Evolutionary conservation across 2,113 vertebrate species (phyloP), one percentile per base, ranked within the genome.

Genomic region (Rhinoderma darwinii): DNA sequence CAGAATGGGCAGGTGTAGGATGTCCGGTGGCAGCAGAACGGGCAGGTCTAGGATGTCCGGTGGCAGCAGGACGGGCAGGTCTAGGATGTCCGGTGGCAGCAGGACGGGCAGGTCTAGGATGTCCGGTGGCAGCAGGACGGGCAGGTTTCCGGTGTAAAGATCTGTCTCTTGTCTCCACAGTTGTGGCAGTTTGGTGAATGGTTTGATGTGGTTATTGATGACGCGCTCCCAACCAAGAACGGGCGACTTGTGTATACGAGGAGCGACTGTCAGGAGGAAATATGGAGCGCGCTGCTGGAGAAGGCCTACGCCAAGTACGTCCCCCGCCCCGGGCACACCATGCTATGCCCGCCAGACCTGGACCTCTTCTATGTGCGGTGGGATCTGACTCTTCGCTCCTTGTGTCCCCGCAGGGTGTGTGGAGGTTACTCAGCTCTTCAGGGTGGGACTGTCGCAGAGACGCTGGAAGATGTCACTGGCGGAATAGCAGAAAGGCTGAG

Each of bases 171-270:
- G n/a, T 68, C 35, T 15, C 17, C 8, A 9, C 70, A 96, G 95
- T 95, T 96, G 94, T 96, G 95, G 95, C 95, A 95, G 93, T 96
- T 95, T 90, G 95, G 95, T 83, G 93, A 93, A 90, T 96, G 95
- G 95, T 92, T 95, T 90, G 95, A 96, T 89, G 95, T 96, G 90
- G 94, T 96, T 63, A 92, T 96, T 86, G 95, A 96, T 88, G 95
- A 96, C 92, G 90, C 87, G 89, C 94, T 96, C 89, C 95, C 95
- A 41, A 93, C 94, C 68, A 91, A 91, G 51, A 86, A 91, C 44
- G 92, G 92, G 88, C 93, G 91, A 87, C 93, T 96, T 91, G 92
- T 96, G 88, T 96, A 95, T 93, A 94, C 94, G 90, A 93, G 93
- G 90, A 96, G 95, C 88, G 90, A 90, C 89, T 92, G 93, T 77